These are phyloP conservation scores for Phyllopteryx taeniolatus DNA, from an alignment of 2,113 vertebrate genomes.

Conservation along the genomic window DNA sequence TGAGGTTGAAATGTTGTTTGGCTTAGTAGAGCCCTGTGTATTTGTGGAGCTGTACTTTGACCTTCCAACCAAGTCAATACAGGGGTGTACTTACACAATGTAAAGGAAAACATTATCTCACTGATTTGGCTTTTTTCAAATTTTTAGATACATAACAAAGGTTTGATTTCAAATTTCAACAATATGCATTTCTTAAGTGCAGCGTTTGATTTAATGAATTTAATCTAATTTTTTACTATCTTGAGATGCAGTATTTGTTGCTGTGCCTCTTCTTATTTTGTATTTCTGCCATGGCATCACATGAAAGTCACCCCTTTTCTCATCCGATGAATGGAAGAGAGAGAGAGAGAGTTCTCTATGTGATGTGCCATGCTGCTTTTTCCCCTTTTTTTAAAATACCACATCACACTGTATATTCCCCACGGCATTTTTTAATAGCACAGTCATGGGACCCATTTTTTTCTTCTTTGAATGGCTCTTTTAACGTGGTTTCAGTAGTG, in stretches of 20 bases:
- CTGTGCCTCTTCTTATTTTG: not conserved
- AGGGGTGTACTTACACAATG: not conserved
- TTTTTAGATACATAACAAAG: not conserved
- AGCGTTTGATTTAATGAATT: not conserved
- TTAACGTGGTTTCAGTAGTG: conserved; percentile 33
- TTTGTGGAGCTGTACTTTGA: conserved; percentile 23
- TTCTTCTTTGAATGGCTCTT: conserved; percentile 31
- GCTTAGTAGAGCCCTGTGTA: conserved; percentile 26
- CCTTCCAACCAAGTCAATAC: conserved; percentile 14
- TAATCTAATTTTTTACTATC: not conserved
- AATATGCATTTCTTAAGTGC: not conserved
- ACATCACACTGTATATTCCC: conserved; percentile 43
- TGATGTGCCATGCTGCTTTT: not conserved
- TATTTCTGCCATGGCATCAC: conserved; percentile 34
- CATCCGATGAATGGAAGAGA: conserved; percentile 20
- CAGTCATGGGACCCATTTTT: conserved; percentile 50
- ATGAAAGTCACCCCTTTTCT: conserved; percentile 44
- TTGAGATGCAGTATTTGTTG: not conserved
- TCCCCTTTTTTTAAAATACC: conserved; percentile 20
- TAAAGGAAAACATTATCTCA: not conserved
- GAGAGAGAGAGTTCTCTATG: conserved; percentile 8
- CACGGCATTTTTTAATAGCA: conserved; percentile 42
- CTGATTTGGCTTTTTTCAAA: not conserved
- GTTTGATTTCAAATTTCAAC: not conserved
- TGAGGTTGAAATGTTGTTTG: conserved; percentile 12